Conservation (phyloP, 2,797 vertebrate genomes). For the Linurgus olivaceus region DNA sequence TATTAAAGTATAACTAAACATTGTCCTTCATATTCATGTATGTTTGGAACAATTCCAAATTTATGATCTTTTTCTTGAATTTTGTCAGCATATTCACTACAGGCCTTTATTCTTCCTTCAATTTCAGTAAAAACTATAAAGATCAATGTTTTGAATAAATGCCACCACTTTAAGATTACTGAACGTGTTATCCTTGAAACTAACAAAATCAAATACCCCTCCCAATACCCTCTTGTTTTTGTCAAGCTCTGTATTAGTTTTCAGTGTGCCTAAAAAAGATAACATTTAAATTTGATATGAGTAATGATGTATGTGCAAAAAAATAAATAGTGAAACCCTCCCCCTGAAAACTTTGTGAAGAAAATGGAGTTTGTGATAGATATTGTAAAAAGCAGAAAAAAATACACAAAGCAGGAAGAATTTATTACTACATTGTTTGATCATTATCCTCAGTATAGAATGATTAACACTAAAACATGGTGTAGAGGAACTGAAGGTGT, state of each 20-base stretch:
- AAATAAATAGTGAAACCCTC: rapidly evolving
- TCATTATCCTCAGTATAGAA: not conserved
- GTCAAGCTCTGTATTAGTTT: not conserved
- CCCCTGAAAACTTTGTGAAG: not conserved
- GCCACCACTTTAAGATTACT: not conserved
- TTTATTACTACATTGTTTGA: not conserved
- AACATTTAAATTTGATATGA: not conserved
- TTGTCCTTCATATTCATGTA: slow-evolving; percentile 76
- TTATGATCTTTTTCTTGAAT: slow-evolving; percentile 64
- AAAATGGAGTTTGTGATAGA: not conserved
- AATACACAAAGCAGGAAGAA: not conserved
- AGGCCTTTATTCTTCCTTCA: not conserved
- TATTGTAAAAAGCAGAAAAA: not conserved
- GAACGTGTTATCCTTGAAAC: not conserved
- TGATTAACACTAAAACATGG: not conserved
- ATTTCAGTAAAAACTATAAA: not conserved
- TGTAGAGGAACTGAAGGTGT: not conserved
- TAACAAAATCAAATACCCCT: not conserved
- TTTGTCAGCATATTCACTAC: not conserved
- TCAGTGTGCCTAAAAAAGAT: not conserved
- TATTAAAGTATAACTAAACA: slow-evolving; percentile 87
- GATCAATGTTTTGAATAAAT: not conserved
- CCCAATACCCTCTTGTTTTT: not conserved
- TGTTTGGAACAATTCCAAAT: slow-evolving; percentile 78
- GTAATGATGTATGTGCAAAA: not conserved